These are phyloP conservation scores for Neoitamus cyanurus DNA, from an alignment of 2,888 invertebrate genomes.

Conservation along the genomic window DNA sequence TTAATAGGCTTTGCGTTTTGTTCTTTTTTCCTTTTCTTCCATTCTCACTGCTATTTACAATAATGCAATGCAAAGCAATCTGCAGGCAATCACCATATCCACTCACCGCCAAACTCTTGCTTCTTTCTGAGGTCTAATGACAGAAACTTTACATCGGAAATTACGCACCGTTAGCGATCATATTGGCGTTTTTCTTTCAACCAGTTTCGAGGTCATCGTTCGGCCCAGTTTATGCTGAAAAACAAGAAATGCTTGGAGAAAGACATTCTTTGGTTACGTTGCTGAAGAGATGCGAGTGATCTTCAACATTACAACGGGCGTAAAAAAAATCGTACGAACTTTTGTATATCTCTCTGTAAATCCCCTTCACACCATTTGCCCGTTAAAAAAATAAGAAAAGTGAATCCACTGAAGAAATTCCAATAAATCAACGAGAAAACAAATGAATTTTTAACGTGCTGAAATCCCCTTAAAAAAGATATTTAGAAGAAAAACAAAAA, in stretches of 20 bases:
- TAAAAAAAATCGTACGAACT: background rate
- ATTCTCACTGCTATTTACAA: too few species aligned
- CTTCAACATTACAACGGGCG: background rate
- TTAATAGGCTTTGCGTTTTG: too few species aligned
- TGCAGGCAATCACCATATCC: background rate
- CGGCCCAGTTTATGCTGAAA: background rate
- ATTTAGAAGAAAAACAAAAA: background rate
- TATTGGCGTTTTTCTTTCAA: background rate
- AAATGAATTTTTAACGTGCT: background rate
- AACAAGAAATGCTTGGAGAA: background rate
- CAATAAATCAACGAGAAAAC: background rate
- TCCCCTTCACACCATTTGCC: background rate
- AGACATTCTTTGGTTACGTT: background rate
- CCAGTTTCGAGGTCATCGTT: background rate
- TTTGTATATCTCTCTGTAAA: background rate
- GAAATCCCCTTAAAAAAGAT: background rate
- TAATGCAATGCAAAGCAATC: too few species aligned
- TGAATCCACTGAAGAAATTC: background rate
- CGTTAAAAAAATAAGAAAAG: background rate
- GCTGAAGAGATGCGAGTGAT: background rate
- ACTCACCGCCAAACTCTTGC: background rate
- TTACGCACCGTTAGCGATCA: background rate
- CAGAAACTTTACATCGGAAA: background rate
- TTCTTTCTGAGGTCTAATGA: background rate
- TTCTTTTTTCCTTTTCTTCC: too few species aligned